These are phyloP conservation scores for Nemapogon koenigi DNA, from an alignment of 2,888 invertebrate genomes.

Conservation along the genomic window DNA sequence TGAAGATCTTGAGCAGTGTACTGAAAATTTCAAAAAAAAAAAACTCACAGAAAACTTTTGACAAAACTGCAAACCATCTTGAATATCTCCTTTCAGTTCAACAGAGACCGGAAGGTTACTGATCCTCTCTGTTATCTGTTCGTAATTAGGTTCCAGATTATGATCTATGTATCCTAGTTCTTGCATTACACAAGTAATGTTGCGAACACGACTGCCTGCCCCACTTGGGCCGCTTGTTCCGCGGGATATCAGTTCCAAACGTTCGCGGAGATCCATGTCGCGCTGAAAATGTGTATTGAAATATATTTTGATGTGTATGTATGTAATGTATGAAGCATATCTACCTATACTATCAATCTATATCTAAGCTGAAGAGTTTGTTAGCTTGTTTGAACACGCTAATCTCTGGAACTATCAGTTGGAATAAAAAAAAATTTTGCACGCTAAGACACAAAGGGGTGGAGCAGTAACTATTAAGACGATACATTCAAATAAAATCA, in stretches of 20 bases:
- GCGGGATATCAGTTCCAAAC: constrained; percentile 64
- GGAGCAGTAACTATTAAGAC: no score
- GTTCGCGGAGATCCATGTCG: constrained; percentile 67
- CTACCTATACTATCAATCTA: no score
- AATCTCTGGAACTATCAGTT: no score
- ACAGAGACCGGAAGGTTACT: constrained; percentile 65
- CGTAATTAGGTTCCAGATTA: constrained; percentile 71
- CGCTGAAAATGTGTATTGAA: no score
- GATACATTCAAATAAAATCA: no score
- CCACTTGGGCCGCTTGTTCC: constrained; percentile 33
- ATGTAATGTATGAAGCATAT: no score
- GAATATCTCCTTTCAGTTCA: constrained; percentile 69
- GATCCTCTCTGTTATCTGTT: constrained; percentile 68
- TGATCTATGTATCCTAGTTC: constrained; percentile 72
- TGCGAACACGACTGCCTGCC: constrained; percentile 53
- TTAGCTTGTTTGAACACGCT: no score
- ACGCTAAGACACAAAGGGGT: no score
- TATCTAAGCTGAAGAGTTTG: no score
- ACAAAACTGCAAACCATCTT: constrained; percentile 71
- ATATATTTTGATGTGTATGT: no score
- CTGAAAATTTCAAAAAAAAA: neutral
- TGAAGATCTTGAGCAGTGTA: no score
- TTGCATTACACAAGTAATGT: constrained; percentile 76
- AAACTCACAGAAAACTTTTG: constrained; percentile 70
- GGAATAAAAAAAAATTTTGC: no score